Base-by-base conservation (phyloP, 2,888 invertebrate genomes). In the Ecdyonurus torrentis region DNA sequence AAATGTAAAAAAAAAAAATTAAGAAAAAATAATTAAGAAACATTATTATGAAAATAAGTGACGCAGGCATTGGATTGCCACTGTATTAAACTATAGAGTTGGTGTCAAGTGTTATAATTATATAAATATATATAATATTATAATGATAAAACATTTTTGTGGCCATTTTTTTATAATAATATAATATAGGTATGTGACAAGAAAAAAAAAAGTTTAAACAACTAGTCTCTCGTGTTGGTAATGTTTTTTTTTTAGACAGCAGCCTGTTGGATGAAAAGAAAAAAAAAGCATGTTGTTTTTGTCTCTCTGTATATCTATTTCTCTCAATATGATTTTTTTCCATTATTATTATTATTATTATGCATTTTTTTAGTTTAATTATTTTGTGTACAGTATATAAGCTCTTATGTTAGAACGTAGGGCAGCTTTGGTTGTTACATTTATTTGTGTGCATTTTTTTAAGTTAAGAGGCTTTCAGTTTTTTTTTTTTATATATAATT, bases 401-500 rank as follows among this genome's bases (percentile, higher is more conserved):
- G n/a, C n/a, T n/a, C n/a, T n/a, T n/a, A n/a, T n/a, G n/a, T n/a
- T n/a, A n/a, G n/a, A n/a, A n/a, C n/a, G 37, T 37, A 37, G 37
- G 37, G 37, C 37, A 37, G 37, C 19, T 58, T 20, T 59, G 18
- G 3, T 5, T 59, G 23, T 59, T 23, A 5, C 20, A 20, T 59
- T 22, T 23, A 3, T 58, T 58, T 20, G 60, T 19, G 23, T n/a
- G 24, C 18, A 60, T 60, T 60, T 60, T 60, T 60, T 24, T 60
- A 25, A 24, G 25, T 25, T 59, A 59, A 59, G 24, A 22, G 22
- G 59, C 18, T 37, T 25, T 58, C 24, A 24, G 58, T 58, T 58
- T 24, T 23, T 24, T 7, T 22, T 58, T 22, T 58, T 24, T 52
- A 10, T 52, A 52, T n/a, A 10, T 52, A 20, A 20, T 24, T 15